Evolutionary conservation across 1,140 invertebrate species (phyloP).

Genomic region (Solenopsis fugax): DNA sequence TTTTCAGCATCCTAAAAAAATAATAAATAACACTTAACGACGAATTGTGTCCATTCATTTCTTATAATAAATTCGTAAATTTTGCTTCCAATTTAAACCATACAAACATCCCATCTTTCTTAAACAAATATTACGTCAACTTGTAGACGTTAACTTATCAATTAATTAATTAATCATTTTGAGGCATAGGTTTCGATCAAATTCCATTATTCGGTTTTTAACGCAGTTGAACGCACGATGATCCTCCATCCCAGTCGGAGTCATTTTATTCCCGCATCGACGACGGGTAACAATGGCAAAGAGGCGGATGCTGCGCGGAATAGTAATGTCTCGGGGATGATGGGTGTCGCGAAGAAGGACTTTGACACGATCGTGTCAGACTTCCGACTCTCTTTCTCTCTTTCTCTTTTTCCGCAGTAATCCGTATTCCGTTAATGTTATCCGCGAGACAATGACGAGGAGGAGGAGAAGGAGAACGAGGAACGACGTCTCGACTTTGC

Average conservation of each 20-base stretch:
- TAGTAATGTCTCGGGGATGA: constrained; percentile 52
- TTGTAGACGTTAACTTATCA: background rate
- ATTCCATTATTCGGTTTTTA: background rate
- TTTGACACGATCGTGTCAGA: constrained; percentile 44
- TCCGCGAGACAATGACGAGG: constrained; percentile 45
- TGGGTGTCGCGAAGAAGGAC: constrained; percentile 40
- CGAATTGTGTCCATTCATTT: too few species aligned
- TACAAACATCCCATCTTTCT: too few species aligned
- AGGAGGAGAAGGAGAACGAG: background rate
- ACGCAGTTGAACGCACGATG: background rate
- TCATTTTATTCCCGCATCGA: constrained; percentile 40
- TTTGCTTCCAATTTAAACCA: too few species aligned
- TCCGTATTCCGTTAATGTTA: constrained; percentile 59
- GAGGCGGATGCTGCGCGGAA: constrained; percentile 56
- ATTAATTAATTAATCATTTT: background rate
- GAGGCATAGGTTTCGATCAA: too few species aligned
- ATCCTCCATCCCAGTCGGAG: background rate
- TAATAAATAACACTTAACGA: too few species aligned
- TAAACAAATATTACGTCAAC: background rate
- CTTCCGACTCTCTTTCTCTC: constrained; percentile 28
- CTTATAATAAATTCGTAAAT: too few species aligned
- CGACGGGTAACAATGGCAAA: constrained; percentile 30
- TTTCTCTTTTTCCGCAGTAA: background rate
- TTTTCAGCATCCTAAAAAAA: too few species aligned
- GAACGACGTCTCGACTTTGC: constrained; percentile 23